Evolutionary conservation across 2,113 vertebrate genomes (phyloP), one percentile per base, ranked within the genome.

Genomic region (Oncorhynchus kisutch): DNA sequence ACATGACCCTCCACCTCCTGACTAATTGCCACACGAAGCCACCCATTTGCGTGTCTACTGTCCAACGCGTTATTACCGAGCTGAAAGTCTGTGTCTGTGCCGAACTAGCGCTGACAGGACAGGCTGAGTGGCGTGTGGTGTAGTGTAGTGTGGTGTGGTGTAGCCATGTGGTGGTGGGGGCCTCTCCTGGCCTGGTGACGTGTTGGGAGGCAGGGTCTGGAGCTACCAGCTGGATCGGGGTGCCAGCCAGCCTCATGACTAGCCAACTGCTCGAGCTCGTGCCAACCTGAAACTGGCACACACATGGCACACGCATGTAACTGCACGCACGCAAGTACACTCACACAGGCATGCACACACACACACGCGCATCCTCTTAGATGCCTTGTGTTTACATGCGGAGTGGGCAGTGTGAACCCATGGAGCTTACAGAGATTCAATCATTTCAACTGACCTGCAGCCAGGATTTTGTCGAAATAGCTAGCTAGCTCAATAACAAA

Each of bases 211-310:
- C 84, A 87, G 74, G 82, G 75, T 76, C 78, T 78, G 75, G 73
- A 85, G 75, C 71, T 75, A 85, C 84, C 92, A 93, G 91, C 91
- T 92, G 92, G 90, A 92, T 90, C 78, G 82, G 82, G 82, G 87
- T 88, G 87, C 90, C n/a, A 62, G 59, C 90, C 59, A 22, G 59
- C 84, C 89, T 82, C 75, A 71, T 75, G 82, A 90, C 87, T 86
- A 77, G 89, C 89, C 90, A 89, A 81, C 88, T 78, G 87, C 76
- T 80, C 77, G 71, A 68, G 75, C 76, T 74, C 75, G 79, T 88
- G 90, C 91, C 91, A 93, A 86, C 82, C 77, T 83, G 45, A 65
- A 65, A 48, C 74, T 85, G 78, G 82, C 86, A 83, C 76, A 3
- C 29, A 73, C 57, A 73, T 70, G 79, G 76, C 77, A 69, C 74